Conservation (phyloP, 2,888 invertebrate genomes). For the Thelaira solivaga region DNA sequence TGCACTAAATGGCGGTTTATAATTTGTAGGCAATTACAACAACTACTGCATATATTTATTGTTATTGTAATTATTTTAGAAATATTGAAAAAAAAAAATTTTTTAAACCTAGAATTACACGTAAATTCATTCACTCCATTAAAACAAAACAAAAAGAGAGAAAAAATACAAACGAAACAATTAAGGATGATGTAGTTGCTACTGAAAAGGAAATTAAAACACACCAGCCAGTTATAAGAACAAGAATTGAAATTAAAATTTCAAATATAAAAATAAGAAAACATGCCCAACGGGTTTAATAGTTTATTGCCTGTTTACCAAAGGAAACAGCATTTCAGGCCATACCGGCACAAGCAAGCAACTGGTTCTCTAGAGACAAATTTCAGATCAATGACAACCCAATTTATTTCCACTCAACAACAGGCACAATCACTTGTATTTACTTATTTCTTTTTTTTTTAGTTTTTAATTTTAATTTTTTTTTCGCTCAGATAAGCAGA, state of each 20-base stretch:
- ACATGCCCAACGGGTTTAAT: conserved; percentile 49
- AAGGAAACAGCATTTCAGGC: conserved; percentile 11
- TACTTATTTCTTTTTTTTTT: neutral
- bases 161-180: neutral
- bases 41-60: too few species aligned
- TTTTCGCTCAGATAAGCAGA: neutral
- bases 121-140: conserved; percentile 33
- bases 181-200: conserved; percentile 32
- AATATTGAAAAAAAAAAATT: too few species aligned
- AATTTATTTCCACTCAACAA: conserved; percentile 45
- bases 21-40: too few species aligned
- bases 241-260: conserved; percentile 39
- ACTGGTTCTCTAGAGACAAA: conserved; percentile 47
- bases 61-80: too few species aligned
- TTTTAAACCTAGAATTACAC: neutral
- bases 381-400: conserved; percentile 52
- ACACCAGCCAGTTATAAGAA: conserved; percentile 5
- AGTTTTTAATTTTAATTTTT: too few species aligned
- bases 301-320: conserved; percentile 13
- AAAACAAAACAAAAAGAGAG: neutral
- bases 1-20: too few species aligned
- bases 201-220: conserved; percentile 48
- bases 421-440: conserved; percentile 1
- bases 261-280: conserved; percentile 26
- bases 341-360: conserved; percentile 16